Base-by-base conservation (phyloP, 2,888 invertebrate species). In the Sphaeridia pumilis region DNA sequence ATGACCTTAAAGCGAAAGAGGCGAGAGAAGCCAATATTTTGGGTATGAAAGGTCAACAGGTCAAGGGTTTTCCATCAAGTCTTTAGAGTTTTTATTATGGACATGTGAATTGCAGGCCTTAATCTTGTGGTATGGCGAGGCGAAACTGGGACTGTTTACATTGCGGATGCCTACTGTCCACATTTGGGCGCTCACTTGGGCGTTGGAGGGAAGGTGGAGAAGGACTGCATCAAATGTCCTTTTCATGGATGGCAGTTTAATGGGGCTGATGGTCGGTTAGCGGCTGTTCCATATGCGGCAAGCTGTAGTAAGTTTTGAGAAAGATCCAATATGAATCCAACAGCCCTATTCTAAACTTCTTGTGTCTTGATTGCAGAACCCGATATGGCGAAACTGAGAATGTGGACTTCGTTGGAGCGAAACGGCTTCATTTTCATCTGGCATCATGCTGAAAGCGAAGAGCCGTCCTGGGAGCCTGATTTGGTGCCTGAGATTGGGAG, bases 131-230 rank as follows among this genome's bases (percentile, higher is more conserved):
- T 85, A 0, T 86, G 87, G 25, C 69, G 77, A 10, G 79, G 79
- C 0, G 73, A 77, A 43, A 74, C 76, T 34, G 82, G 83, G 0
- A 64, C 73, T 3, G 80, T 79, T 0, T 78, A 81, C 50, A 78
- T 84, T 1, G 73, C 89, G 28, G 84, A 90, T 69, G 88, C 90
- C 0, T 88, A 87, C 68, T 92, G 92, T 65, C 89, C 90, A 0
- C 92, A 92, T 68, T 72, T 92, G 62, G 92, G 92, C 0, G 90
- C 92, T 0, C 87, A 90, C 68, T 72, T 92, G 66, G 87, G 79
- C 0, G 75, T 83, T 0, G 88, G 87, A 0, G 89, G 89, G 0
- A 77, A 75, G 0, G 67, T 72, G 14, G 70, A 74, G 31, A 85
- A 82, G 0, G 80, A 84, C 66, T 86, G 86, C 64, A 77, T 92